A percentile compares a stretch with the other conserved stretches of the same genome.
Evolutionary conservation across 2,888 invertebrate species (phyloP).

Genomic region (Eudasyphora cyanicolor): DNA sequence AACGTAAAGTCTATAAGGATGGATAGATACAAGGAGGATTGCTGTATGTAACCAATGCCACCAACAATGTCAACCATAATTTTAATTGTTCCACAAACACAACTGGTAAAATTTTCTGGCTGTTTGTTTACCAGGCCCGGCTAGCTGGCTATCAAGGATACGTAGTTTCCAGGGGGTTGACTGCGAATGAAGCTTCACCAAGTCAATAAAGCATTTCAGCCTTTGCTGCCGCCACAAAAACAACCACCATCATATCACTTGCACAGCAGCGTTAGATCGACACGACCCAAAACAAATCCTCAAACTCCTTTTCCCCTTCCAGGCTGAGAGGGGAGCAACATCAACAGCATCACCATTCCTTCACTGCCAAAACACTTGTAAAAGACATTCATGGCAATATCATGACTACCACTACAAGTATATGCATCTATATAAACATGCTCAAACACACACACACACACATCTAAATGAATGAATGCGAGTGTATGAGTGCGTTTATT

Average conservation of each 20-base stretch:
- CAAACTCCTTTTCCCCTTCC: background rate
- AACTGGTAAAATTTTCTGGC: conserved; percentile 35
- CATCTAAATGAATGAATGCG: background rate
- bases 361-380: conserved; percentile 6
- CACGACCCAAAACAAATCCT: background rate
- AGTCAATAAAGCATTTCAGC: conserved; percentile 45
- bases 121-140: conserved; percentile 21
- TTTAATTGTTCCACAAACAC: conserved; percentile 62
- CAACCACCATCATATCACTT: conserved; percentile 23
- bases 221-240: conserved; percentile 26
- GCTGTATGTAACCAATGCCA: conserved; percentile 21
- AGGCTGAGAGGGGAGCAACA: no score
- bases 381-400: conserved; percentile 17
- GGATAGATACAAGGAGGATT: background rate
- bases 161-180: background rate
- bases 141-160: no score
- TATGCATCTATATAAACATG: background rate
- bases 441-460: no score
- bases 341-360: background rate
- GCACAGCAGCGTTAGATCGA: background rate
- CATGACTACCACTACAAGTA: conserved; percentile 18
- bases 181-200: no score
- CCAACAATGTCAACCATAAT: conserved; percentile 59
- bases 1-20: no score
- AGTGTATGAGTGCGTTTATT: conserved; percentile 6